Base-by-base conservation (phyloP, 1,140 invertebrate species). In the Galendromus occidentalis region DNA sequence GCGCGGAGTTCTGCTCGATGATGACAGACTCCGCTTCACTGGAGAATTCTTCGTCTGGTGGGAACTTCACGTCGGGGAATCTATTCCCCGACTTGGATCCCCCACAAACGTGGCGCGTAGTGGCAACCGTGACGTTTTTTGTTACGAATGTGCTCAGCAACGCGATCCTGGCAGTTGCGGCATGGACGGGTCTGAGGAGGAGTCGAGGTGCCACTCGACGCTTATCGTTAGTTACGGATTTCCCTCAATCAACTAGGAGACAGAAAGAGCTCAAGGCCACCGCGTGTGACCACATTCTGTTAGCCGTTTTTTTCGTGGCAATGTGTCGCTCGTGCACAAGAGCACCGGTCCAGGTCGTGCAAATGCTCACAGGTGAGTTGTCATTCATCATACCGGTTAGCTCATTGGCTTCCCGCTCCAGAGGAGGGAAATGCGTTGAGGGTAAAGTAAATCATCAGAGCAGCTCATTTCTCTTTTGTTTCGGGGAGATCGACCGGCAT, bases 281-380 rank as follows among this genome's bases (percentile, higher is more conserved):
- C n/a, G 51, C 51, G 14, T 59, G 51, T 59, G 51, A 59, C 9
- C 51, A 59, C 20, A 59, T 59, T 59, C 51, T 59, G n/a, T 29
- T 59, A 14, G 51, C 51, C 25, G 51, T 59, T n/a, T 59, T 59
- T 33, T 20, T 59, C 33, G 51, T 59, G 22, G 51, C 51, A 4
- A 25, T 59, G 14, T 59, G 51, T 25, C 51, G 51, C 2, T 59
- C 51, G 51, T 59, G 51, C 51, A 59, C 51, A 17, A 25, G 51
- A 6, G 51, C 51, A 22, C 51, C 51, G 14, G 51, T 59, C 14
- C 51, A 59, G 33, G 33, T 59, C 51, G 51, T 59, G 1, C 51
- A 59, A 2, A 59, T 59, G 51, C 51, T 59, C 25, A 29, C 51
- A 59, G 51, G 51, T 59, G 25, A 59, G 18, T 9, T 39, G 4